These are phyloP conservation scores for Acanthisitta chloris DNA, from an alignment of 2,113 vertebrate genomes.

Conservation along the genomic window DNA sequence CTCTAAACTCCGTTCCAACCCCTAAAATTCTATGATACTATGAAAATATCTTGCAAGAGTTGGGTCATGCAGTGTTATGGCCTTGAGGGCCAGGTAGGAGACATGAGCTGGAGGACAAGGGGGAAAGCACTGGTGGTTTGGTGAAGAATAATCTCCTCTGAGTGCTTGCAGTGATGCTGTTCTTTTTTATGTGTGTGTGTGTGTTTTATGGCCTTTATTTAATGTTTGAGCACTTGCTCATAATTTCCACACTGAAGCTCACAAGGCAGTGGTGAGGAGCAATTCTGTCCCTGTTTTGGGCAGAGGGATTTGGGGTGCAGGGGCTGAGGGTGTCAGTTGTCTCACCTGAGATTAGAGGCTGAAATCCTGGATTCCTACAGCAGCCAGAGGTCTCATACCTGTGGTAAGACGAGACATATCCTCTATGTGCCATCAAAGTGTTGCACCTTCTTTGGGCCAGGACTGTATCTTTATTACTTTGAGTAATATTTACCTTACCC, in stretches of 20 bases:
- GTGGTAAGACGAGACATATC: accelerated
- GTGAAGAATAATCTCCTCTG: neutral
- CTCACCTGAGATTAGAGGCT: neutral
- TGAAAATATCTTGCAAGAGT: neutral
- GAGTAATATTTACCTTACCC: neutral
- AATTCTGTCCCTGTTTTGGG: neutral
- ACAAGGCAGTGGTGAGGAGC: accelerated
- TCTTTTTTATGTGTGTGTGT: accelerated
- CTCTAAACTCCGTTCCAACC: too few relatives aligned
- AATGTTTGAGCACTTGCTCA: neutral
- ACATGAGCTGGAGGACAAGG: neutral
- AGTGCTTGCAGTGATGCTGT: accelerated
- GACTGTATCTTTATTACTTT: neutral
- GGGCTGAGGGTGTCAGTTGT: neutral
- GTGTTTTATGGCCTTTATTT: neutral
- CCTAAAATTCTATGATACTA: too few relatives aligned
- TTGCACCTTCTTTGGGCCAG: neutral
- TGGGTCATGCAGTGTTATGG: accelerated
- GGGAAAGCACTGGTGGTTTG: neutral
- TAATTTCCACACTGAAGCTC: neutral
- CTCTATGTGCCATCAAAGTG: neutral
- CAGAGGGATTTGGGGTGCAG: neutral
- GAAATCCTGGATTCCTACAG: neutral
- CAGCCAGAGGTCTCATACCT: neutral
- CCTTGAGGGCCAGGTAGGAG: neutral